Base-by-base conservation (phyloP, 2,113 vertebrate species). In the Phodopus roborovskii region DNA sequence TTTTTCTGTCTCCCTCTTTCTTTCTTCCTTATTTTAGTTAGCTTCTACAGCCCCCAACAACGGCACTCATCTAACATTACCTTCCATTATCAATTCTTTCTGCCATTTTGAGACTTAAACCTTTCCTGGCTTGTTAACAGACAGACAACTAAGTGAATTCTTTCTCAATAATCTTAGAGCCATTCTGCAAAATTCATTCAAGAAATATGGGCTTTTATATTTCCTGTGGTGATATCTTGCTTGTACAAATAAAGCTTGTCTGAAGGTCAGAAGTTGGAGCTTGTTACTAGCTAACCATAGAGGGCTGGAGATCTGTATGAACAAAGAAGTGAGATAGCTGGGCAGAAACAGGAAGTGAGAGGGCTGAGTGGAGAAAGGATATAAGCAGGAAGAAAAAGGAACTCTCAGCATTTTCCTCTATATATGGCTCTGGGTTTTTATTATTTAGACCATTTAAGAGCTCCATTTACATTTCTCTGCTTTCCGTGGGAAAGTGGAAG, bases 131-230 rank as follows among this genome's bases (percentile, higher is more conserved):
- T n/a, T 77, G 33, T 81, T 88, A 10, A 19, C 9, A 79, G 28
- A 53, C 48, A 73, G 22, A 84, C 10, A 91, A 56, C 22, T 79
- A 24, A 62, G 7, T 6, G 83, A 89, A 42, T 48, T 53, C n/a
- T 92, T 94, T 91, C 30, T 82, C 19, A 86, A 87, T 39, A 50
- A 88, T 71, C 19, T 62, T 5, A 16, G 68, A 79, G 28, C 58
- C 12, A 84, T 74, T 16, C 4, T 94, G 24, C 39, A 81, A 92
- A 96, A 88, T 5, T 13, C 19, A 90, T 75, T 79, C 36, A 85
- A 78, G 64, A 73, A 81, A 48, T 50, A 1, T 7, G 26, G 9
- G 6, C 8, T 20, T 50, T 28, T 1, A 15, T 20, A 42, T 28
- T 2, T 56, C 3, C 53, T 56, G 12, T 56, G 53, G 12, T 56